phyloP scores from a whole-genome alignment of 1,140 invertebrate genomes.

The Diprion similis region DNA sequence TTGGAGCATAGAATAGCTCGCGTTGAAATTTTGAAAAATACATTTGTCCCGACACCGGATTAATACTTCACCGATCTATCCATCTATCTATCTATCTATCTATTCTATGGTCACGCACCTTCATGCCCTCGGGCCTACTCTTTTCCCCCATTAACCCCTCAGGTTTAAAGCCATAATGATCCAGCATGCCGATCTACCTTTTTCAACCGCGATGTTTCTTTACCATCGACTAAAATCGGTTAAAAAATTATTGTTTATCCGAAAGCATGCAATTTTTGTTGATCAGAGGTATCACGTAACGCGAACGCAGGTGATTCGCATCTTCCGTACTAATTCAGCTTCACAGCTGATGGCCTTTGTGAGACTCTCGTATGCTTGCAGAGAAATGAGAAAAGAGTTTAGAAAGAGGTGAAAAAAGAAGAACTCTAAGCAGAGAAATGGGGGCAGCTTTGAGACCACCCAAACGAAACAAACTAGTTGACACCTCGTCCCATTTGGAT shows the following conservation, averaged over 20 bases:
- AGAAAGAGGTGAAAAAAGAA: too few relatives aligned
- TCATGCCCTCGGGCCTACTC: neutral
- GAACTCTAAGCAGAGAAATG: constrained; percentile 13
- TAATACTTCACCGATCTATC: constrained; percentile 46
- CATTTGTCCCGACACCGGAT: constrained; percentile 57
- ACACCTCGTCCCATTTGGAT: constrained; percentile 37
- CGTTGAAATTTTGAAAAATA: constrained; percentile 61
- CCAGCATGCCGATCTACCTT: neutral
- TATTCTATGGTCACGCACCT: constrained; percentile 18
- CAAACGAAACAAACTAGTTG: constrained; percentile 48
- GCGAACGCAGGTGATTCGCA: too few relatives aligned
- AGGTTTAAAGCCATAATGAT: neutral
- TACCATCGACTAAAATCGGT: neutral
- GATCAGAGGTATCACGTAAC: too few relatives aligned
- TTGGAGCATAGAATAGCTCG: constrained; percentile 56
- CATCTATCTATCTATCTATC: constrained; percentile 31
- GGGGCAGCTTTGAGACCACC: constrained; percentile 34
- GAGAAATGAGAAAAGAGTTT: too few relatives aligned
- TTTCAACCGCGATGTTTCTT: neutral
- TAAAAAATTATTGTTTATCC: too few relatives aligned
- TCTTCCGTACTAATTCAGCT: too few relatives aligned
- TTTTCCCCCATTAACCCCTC: neutral
- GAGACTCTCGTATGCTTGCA: too few relatives aligned
- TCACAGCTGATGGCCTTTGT: too few relatives aligned
- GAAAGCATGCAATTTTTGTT: too few relatives aligned